Evolutionary conservation across 2,113 vertebrate genomes (phyloP).

Genomic region (Thermophis baileyi): DNA sequence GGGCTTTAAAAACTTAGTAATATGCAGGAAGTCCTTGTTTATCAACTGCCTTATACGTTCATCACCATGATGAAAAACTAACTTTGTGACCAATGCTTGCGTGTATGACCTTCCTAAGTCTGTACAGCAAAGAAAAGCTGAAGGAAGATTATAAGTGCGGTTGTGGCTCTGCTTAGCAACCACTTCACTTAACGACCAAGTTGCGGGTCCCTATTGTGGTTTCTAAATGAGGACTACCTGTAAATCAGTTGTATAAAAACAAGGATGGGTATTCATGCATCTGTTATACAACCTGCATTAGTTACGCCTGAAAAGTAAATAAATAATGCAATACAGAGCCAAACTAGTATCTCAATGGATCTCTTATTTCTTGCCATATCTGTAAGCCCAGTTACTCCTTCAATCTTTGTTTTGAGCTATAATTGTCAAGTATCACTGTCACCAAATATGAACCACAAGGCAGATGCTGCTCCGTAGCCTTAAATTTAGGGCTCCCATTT

Average conservation of each 20-base stretch:
- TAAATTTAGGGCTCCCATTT: neutral
- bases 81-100: neutral
- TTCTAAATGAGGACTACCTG: neutral
- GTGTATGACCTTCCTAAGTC: rapidly evolving
- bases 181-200: neutral
- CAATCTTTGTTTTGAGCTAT: neutral
- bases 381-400: neutral
- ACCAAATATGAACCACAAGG: neutral
- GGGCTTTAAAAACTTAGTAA: neutral
- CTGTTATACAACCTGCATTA: neutral
- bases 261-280: neutral
- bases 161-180: neutral
- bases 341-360: neutral
- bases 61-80: neutral
- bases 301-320: neutral
- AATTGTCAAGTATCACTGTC: neutral
- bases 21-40: neutral
- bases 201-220: neutral
- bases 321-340: neutral
- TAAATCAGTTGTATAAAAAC: neutral
- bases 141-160: neutral
- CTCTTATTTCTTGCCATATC: neutral
- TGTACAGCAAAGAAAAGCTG: neutral
- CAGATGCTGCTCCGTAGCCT: neutral
- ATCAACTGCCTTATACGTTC: neutral